A percentile compares a stretch with the other conserved stretches of the same genome.
Evolutionary conservation across 2,888 invertebrate species (phyloP).

Genomic region (Melanchra persicariae): DNA sequence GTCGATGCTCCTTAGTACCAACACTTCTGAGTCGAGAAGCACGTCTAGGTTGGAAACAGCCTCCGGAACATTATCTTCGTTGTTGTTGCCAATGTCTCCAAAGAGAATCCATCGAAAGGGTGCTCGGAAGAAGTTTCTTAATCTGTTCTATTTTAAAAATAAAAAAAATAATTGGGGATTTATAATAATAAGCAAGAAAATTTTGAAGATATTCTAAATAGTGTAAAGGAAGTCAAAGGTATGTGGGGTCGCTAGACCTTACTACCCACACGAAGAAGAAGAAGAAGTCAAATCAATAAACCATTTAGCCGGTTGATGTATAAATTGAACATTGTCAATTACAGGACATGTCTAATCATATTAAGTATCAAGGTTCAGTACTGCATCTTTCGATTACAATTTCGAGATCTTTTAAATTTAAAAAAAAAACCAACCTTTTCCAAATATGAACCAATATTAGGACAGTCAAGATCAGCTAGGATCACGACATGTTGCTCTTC

Average conservation of each 20-base stretch:
- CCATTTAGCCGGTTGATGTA: neutral
- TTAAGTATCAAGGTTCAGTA: neutral
- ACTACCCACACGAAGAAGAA: too few species aligned
- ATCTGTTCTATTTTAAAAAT: conserved; percentile 69
- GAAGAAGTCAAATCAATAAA: neutral
- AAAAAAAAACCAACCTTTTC: conserved; percentile 67
- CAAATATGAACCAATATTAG: conserved; percentile 71
- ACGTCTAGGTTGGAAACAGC: conserved; percentile 71
- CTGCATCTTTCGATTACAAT: too few species aligned
- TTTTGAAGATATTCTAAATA: neutral
- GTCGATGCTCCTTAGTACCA: conserved; percentile 66
- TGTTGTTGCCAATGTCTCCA: conserved; percentile 49
- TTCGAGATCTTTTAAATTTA: neutral
- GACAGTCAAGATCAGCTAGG: conserved; percentile 79
- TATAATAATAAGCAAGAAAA: too few species aligned
- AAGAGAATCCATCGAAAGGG: conserved; percentile 85
- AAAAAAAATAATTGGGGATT: neutral
- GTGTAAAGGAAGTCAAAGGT: neutral
- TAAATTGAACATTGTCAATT: neutral
- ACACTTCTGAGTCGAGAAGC: conserved; percentile 80
- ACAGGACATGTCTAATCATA: neutral
- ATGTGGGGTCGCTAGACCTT: too few species aligned
- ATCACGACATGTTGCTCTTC: conserved; percentile 78
- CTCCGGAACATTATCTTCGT: conserved; percentile 66
- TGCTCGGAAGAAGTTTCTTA: conserved; percentile 74